Evolutionary conservation across 2,888 invertebrate species (phyloP), one percentile per base, ranked within the genome.

Genomic region (Vannuccia rotundouncinata): DNA sequence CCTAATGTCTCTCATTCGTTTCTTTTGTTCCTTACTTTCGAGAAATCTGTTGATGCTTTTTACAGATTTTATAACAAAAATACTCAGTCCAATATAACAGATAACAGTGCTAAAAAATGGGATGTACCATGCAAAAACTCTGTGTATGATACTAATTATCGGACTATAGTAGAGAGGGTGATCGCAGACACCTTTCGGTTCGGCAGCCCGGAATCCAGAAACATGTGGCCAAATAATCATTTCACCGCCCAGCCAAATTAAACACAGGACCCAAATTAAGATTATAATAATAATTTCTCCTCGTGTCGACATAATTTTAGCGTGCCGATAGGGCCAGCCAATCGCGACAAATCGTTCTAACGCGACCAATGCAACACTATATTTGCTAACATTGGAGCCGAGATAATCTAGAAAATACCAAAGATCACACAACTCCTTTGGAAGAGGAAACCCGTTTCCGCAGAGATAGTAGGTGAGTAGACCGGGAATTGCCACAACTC

Each of bases 121-220:
- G 1, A 77, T 29, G 29, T 77, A 77, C 77, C 31, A 59, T n/a
- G 77, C 77, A 0, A 77, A n/a, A 28, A 59, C 17, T 2, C 77
- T 29, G 25, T 77, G 77, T 25, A 77, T 31, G 22, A 77, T 31
- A 1, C 31, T 22, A 31, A 59, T 59, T 17, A 77, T 27, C 29
- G 59, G 31, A 27, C 22, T 22, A 27, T 77, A 1, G 29, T 77
- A 77, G 77, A 77, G n/a, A 17, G 77, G 77, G 31, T 77, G 77
- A 10, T 59, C 77, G 77, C 77, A 77, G 25, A 22, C 22, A 22
- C 77, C 77, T 22, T 1, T 22, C 0, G 10, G 1, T 22, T 66
- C 66, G 25, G 66, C 66, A 27, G 10, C 66, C 5, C 66, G 66
- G 25, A 66, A 66, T n/a, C 66, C 66, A 66, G 2, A 5, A 66